Conservation (phyloP, 2,113 vertebrate genomes). For the Gnathonemus echidnorhynchus region DNA sequence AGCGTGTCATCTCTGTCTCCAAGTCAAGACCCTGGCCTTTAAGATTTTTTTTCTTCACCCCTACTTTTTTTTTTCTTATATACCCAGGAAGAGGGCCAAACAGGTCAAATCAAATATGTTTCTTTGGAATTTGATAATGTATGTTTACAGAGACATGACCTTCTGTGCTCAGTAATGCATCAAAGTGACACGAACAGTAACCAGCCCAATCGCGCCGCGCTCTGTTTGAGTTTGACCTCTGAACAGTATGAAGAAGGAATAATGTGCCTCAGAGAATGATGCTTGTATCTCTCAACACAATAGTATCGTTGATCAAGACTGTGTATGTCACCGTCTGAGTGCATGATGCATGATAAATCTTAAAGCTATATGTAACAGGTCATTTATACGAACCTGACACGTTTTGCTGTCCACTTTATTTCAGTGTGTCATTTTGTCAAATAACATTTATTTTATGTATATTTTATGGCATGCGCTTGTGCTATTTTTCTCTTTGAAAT, state of each 20-base stretch:
- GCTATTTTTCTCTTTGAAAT: conserved; percentile 25
- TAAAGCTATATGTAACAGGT: conserved; percentile 16
- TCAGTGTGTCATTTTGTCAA: conserved; percentile 33
- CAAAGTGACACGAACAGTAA: conserved; percentile 89
- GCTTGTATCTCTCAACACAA: conserved; percentile 52
- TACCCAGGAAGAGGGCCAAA: conserved; percentile 68
- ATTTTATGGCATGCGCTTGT: conserved; percentile 38
- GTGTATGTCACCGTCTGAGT: conserved; percentile 39
- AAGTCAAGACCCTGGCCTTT: conserved; percentile 51
- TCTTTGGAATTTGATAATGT: conserved; percentile 98
- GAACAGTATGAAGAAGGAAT: conserved; percentile 57
- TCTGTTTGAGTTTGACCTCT: conserved; percentile 68
- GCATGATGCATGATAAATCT: conserved; percentile 34
- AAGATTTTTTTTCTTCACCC: conserved; percentile 25
- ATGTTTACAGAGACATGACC: conserved; percentile 97
- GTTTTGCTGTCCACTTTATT: conserved; percentile 23
- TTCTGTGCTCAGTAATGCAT: conserved; percentile 86
- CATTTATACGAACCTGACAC: conserved; percentile 30
- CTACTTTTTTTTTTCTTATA: conserved; percentile 52
- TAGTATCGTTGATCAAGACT: conserved; percentile 46
- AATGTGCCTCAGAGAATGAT: conserved; percentile 60
- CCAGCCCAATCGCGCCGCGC: conserved; percentile 75
- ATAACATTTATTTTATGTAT: conserved; percentile 25
- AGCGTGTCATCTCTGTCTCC: conserved; percentile 59
- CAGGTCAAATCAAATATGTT: conserved; percentile 77